Evolutionary conservation across 30 jellyfish, hydroid and myxozoan species (phyloP), one percentile per base, ranked within the genome.

Genomic region (Chironex yamaguchii): DNA sequence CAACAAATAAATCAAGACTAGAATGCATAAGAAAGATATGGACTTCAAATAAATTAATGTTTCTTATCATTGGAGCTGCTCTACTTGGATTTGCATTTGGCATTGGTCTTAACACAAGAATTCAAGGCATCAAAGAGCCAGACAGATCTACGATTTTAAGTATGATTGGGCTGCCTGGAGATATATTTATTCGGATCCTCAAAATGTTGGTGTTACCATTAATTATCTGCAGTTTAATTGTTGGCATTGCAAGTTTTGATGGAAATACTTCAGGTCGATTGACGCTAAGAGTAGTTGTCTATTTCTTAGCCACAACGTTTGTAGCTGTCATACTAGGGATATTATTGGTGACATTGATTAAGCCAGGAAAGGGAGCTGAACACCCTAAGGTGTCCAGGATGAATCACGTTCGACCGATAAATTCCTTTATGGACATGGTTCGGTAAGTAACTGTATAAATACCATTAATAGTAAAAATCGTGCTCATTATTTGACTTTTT

Each of bases 161-260:
- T 0, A 17, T 87, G 4, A 76, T 92, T 71, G 98, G 98, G 20
- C 87, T 92, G 66, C 98, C 97, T 0, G 98, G 98, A 13, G 98
- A 86, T 32, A 54, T 92, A 1, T 65, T 92, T 1, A 75, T 92
- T 24, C 91, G 98, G 14, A 76, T 80, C 81, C 73, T 92, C 70
- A 92, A 92, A 34, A 1, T 92, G 81, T 64, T 92, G 26, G 82
- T 92, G 34, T 84, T 92, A 9, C 98, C 98, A 9, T 86, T 92
- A 66, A 92, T 92, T n/a, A 83, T 84, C 21, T 92, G 91, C 29
- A 92, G 98, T 69, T 71, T 92, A 67, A 86, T 92, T 34, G 98
- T 86, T 28, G 98, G 98, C 4, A 28, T 92, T 64, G 74, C 98
- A 17, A 92, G 86, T 24, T 53, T 92, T 36, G 97, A 92, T 88